Percentiles rank a stretch among this genome's conserved stretches.
Evolutionary conservation across 2,797 vertebrate species (phyloP).

Genomic region (Anniella stebbinsi): DNA sequence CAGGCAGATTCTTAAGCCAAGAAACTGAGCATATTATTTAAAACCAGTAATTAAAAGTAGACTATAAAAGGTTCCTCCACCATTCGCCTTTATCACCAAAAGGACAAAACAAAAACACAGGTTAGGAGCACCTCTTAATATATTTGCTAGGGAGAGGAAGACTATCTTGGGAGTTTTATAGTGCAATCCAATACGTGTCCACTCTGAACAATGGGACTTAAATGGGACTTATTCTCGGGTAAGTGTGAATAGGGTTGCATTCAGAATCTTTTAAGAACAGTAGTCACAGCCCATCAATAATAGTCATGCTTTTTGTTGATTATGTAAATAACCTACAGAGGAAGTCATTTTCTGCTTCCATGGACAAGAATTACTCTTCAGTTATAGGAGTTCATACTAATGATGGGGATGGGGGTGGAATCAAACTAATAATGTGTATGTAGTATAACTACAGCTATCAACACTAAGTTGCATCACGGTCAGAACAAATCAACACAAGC

Average conservation of each 20-base stretch:
- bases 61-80: background rate
- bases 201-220: no score
- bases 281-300: background rate
- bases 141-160: background rate
- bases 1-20: background rate
- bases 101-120: background rate
- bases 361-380: background rate
- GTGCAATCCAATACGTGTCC: no score
- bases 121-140: background rate
- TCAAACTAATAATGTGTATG: background rate
- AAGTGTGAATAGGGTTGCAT: background rate
- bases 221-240: no score
- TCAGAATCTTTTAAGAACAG: background rate
- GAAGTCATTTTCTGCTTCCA: background rate
- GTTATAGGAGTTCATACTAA: background rate
- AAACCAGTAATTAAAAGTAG: background rate
- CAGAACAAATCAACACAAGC: background rate
- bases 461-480: background rate
- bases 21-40: background rate
- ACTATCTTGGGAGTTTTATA: background rate
- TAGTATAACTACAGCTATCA: background rate
- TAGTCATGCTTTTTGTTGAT: background rate
- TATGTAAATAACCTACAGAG: background rate
- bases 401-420: background rate
- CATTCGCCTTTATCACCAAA: background rate